phyloP scores from a whole-genome alignment of 2,113 vertebrate genomes.

The Corythoichthys haematopterus region DNA sequence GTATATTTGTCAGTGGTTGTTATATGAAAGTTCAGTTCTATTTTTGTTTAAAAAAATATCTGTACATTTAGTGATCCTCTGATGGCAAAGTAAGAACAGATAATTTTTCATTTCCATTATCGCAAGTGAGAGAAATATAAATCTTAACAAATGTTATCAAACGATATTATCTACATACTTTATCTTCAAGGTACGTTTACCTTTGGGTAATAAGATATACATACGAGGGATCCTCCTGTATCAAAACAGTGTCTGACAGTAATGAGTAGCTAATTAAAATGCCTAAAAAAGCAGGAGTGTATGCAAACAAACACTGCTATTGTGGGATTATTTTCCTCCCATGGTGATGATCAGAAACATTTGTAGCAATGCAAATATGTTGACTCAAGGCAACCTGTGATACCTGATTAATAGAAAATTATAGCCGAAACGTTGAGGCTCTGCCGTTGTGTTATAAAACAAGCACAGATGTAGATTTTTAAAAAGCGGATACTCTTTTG shows the following conservation, averaged over 20 bases:
- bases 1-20: too few species aligned
- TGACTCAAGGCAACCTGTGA: slow-evolving; percentile 6
- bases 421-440: background rate
- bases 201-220: slow-evolving; percentile 13
- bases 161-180: background rate
- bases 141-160: background rate
- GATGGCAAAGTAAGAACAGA: too few species aligned
- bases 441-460: background rate
- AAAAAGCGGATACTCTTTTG: background rate
- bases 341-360: background rate
- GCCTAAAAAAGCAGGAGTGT: slow-evolving; percentile 5
- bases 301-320: background rate
- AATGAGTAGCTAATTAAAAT: slow-evolving; percentile 51
- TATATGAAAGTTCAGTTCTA: too few species aligned
- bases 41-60: too few species aligned
- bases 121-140: too few species aligned
- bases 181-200: background rate
- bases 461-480: background rate
- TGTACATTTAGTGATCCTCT: too few species aligned
- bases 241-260: background rate
- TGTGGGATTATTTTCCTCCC: background rate
- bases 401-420: slow-evolving; percentile 13
- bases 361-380: background rate
- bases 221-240: background rate
- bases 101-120: too few species aligned